phyloP scores from a whole-genome alignment of 1,140 invertebrate species.

The Aleiodes sp. region DNA sequence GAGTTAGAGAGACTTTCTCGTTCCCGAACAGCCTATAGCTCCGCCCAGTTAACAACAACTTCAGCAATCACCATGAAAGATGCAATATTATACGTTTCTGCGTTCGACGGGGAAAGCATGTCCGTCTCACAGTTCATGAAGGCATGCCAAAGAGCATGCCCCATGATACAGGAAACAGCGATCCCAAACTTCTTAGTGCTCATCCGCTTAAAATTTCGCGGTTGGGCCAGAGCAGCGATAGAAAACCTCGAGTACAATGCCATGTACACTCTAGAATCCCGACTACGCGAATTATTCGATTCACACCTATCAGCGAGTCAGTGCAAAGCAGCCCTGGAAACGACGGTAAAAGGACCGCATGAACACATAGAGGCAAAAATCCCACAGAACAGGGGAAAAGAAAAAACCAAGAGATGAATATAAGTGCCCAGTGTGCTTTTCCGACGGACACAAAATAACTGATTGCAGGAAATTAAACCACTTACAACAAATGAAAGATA shows the following conservation, averaged over 20 bases:
- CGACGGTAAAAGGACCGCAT: not conserved
- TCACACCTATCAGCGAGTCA: not conserved
- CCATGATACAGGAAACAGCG: not conserved
- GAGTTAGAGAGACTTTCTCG: too few species aligned
- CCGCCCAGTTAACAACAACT: too few species aligned
- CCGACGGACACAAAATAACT: not conserved
- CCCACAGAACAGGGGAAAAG: not conserved
- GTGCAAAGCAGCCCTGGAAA: slow-evolving; percentile 17
- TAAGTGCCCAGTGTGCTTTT: not conserved
- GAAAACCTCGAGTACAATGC: not conserved
- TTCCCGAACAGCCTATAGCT: too few species aligned
- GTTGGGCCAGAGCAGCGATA: not conserved
- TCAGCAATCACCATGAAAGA: not conserved
- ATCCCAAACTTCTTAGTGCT: not conserved
- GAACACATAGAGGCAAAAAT: not conserved
- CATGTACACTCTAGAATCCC: not conserved
- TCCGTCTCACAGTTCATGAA: not conserved
- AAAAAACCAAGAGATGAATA: too few species aligned
- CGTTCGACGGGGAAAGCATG: not conserved
- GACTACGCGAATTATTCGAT: slow-evolving; percentile 1
- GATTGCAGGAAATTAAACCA: not conserved
- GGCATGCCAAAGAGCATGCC: not conserved
- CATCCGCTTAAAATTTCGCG: not conserved
- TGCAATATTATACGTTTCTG: not conserved
- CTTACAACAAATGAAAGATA: not conserved